Base-by-base conservation (phyloP, 2,888 invertebrate genomes). In the Lasioglossum morio region DNA sequence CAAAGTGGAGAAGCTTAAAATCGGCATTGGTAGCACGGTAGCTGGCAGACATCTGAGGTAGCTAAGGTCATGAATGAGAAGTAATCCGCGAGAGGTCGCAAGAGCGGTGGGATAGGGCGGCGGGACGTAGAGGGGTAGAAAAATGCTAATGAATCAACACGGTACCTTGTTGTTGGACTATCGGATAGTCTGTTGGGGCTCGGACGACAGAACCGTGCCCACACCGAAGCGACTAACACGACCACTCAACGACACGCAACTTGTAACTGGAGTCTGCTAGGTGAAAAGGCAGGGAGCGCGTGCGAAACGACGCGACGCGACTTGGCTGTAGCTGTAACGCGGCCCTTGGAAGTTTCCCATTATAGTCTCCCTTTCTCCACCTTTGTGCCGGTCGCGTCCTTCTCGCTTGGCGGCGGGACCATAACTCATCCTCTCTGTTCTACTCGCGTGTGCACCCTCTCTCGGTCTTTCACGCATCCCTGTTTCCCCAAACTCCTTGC, bases 261-360 rank as follows among this genome's bases (percentile, higher is more conserved):
- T 83, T 80, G 80, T 75, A 86, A 78, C 83, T 72, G 40, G 63
- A 82, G 79, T 74, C 83, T 79, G 72, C 72, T 83, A 82, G 87
- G 81, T 81, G 85, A 86, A 77, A 88, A 82, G 75, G 84, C 84
- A 88, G 83, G 60, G 66, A 80, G 69, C 73, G 84, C 79, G 86
- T 87, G 87, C 81, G 88, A 92, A 91, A 88, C 85, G 88, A 88
- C 86, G 76, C 87, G 84, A 85, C 90, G 89, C 88, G 88, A 88
- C 85, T 90, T 90, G 87, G 86, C 82, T 86, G 89, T 84, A 82
- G 88, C 88, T 19, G 87, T 86, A 88, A 87, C 89, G 88, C 86
- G 88, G 89, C 90, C 91, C 92, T 90, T 89, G 88, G 90, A 92
- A 94, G 92, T 91, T 93, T 90, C 90, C 91, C 88, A 92, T 94